Conservation (phyloP, 2,113 vertebrate species). For the Clinocottus analis region DNA sequence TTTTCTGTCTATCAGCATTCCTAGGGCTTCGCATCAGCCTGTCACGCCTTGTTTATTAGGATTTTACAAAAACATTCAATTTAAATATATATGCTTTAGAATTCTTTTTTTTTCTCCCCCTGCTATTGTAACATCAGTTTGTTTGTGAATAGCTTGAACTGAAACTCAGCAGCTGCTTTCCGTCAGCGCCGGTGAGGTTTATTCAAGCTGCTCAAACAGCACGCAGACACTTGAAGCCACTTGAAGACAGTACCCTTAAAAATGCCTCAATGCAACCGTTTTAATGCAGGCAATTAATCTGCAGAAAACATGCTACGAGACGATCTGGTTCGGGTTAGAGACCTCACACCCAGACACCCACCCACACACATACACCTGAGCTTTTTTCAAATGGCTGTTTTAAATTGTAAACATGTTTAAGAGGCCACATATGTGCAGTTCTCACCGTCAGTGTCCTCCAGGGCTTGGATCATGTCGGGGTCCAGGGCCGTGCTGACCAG, state of each 20-base stretch:
- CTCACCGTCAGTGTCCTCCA: conserved; percentile 93
- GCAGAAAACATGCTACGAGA: conserved; percentile 3
- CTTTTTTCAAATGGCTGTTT: background rate
- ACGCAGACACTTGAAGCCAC: background rate
- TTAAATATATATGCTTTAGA: background rate
- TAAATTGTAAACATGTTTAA: background rate
- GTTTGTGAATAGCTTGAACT: conserved; percentile 9
- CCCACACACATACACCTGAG: no score
- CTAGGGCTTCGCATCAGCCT: conserved; percentile 20
- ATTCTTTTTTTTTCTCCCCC: background rate
- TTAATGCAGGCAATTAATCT: conserved; percentile 2
- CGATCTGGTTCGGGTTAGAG: background rate
- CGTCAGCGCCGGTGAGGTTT: background rate
- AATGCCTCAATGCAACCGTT: background rate
- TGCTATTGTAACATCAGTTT: conserved; percentile 2
- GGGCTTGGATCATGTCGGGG: conserved; percentile 95
- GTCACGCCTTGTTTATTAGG: conserved; percentile 38
- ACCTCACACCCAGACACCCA: no score
- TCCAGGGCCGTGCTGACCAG: conserved; percentile 93
- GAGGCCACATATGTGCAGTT: background rate
- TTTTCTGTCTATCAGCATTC: conserved; percentile 31
- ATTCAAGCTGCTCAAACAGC: conserved; percentile 26
- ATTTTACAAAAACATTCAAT: conserved; percentile 11
- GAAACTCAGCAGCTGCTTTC: conserved; percentile 31
- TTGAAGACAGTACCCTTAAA: background rate